These are phyloP conservation scores for Liopterus haemorrhoidalis DNA, from an alignment of 2,888 invertebrate species.

Conservation along the genomic window DNA sequence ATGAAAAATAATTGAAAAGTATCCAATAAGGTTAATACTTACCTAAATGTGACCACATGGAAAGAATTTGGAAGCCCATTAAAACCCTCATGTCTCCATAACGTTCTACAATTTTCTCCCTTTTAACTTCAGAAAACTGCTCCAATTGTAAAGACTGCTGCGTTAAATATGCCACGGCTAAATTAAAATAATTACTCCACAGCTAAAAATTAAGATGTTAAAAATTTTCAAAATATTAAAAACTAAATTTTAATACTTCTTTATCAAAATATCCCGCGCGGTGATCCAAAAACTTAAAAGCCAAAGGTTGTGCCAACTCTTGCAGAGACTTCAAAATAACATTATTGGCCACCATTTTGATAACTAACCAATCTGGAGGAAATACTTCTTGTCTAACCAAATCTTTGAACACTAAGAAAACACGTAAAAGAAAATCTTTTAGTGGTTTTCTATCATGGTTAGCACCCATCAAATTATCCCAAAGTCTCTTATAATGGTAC, in stretches of 20 bases:
- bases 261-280: conserved; percentile 69
- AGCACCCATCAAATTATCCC: conserved; percentile 70
- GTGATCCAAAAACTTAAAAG: conserved; percentile 71
- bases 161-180: conserved; percentile 73
- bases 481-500: conserved; percentile 78
- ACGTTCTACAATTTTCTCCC: conserved; percentile 69
- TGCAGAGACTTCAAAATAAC: conserved; percentile 78
- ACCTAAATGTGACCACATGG: conserved; percentile 87
- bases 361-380: conserved; percentile 84
- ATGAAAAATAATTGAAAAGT: neutral
- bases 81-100: conserved; percentile 87
- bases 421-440: conserved; percentile 79
- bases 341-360: conserved; percentile 82
- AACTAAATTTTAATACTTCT: conserved; percentile 49
- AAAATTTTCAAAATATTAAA: conserved; percentile 16
- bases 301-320: conserved; percentile 81
- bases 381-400: conserved; percentile 76
- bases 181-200: conserved; percentile 68
- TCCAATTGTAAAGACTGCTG: conserved; percentile 76
- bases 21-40: conserved; percentile 22
- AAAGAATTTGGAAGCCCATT: conserved; percentile 87
- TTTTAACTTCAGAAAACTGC: conserved; percentile 72
- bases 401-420: conserved; percentile 73
- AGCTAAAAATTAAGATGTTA: conserved; percentile 41
- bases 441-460: conserved; percentile 69